Conservation (phyloP, 2,113 vertebrate species). For the cat (Felis catus) region F.catus_Fca126_mat1.0 CM031421.1:65627001-65627500, state of each 20-base stretch:
- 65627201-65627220: background rate
- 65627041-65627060: slow-evolving; percentile 23
- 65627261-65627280: slow-evolving; percentile 28
- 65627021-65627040: background rate
- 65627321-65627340: background rate
- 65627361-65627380: background rate
- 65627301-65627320: background rate
- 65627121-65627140: background rate
- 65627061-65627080: slow-evolving; percentile 21
- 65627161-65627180: background rate
- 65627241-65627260: background rate
- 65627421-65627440: background rate
- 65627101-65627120: slow-evolving; percentile 6
- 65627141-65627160: background rate
- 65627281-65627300: slow-evolving; percentile 12
- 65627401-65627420: background rate
- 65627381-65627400: background rate
- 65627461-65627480: background rate
- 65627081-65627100: background rate
- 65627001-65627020: too few relatives aligned
- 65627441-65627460: background rate
- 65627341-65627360: background rate
- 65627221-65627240: background rate
- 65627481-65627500: slow-evolving; percentile 16
- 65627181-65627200: background rate